Percentiles rank a stretch among this genome's conserved stretches.
Evolutionary conservation across 2,888 invertebrate species (phyloP).

Genomic region (Stenoptilia bipunctidactyla): DNA sequence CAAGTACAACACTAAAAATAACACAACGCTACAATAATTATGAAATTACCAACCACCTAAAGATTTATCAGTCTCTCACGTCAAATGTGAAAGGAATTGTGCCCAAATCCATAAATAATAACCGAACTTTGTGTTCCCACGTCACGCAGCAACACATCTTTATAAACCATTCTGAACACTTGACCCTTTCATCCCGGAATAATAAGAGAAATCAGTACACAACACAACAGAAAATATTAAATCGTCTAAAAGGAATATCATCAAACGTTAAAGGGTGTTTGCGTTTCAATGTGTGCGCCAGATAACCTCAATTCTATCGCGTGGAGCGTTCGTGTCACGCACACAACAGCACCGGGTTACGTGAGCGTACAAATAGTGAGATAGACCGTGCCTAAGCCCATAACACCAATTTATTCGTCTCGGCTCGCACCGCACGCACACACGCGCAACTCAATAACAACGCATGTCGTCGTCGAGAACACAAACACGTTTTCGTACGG

Average conservation of each 20-base stretch:
- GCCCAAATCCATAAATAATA: slow-evolving; percentile 37
- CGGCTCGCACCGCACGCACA: slow-evolving; percentile 15
- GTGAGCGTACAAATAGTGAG: slow-evolving; percentile 7
- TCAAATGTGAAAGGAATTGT: slow-evolving; percentile 13
- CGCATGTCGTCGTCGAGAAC: not conserved
- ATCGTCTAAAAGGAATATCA: not conserved
- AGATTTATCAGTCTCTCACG: slow-evolving; percentile 8
- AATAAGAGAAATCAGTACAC: slow-evolving; percentile 32
- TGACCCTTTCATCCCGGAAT: slow-evolving; percentile 51
- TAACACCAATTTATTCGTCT: slow-evolving; percentile 15
- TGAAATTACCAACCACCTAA: not conserved
- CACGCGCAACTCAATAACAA: slow-evolving; percentile 2
- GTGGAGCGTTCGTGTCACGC: slow-evolving; percentile 31
- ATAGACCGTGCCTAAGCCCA: slow-evolving; percentile 14
- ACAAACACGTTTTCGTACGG: slow-evolving; percentile 17
- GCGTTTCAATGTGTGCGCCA: slow-evolving; percentile 26
- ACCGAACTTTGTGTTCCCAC: slow-evolving; percentile 45
- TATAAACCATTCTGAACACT: slow-evolving; percentile 35
- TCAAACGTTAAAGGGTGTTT: not conserved
- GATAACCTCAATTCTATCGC: slow-evolving; percentile 47
- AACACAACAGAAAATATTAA: not conserved
- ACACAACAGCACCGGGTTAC: slow-evolving; percentile 26
- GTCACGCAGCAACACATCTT: slow-evolving; percentile 47
- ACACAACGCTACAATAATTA: too few species aligned
- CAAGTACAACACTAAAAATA: too few species aligned